Percentiles rank a stretch among this genome's conserved stretches.
These are phyloP conservation scores for Drosophila eohydei DNA, from an alignment of 2,888 invertebrate genomes.

Conservation along the genomic window DNA sequence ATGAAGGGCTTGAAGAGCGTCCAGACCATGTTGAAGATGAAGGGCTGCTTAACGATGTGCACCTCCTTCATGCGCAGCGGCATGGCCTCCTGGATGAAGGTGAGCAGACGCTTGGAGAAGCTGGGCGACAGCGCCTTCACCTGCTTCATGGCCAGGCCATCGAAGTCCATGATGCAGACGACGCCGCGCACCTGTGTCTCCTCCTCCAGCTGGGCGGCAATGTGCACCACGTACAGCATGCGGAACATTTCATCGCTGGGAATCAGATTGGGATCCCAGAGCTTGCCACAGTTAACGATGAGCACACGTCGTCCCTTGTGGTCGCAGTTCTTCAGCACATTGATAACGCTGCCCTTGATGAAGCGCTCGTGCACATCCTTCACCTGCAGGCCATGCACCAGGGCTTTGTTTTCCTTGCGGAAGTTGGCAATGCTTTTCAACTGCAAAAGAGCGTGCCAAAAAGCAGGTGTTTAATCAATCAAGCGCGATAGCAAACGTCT, in stretches of 20 bases:
- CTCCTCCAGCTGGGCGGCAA: constrained; percentile 91
- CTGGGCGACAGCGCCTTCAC: constrained; percentile 88
- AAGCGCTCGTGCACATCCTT: constrained; percentile 89
- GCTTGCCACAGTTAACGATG: constrained; percentile 89
- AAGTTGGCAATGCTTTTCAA: constrained; percentile 92
- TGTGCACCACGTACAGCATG: constrained; percentile 91
- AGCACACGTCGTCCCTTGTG: constrained; percentile 91
- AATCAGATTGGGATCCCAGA: constrained; percentile 91
- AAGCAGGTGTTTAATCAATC: constrained; percentile 15
- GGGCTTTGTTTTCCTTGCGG: constrained; percentile 88
- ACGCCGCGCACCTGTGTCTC: constrained; percentile 92
- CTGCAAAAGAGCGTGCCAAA: constrained; percentile 82
- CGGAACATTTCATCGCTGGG: constrained; percentile 91
- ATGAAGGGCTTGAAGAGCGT: constrained; percentile 93
- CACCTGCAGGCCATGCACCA: constrained; percentile 89
- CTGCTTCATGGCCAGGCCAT: constrained; percentile 91
- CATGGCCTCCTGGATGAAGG: constrained; percentile 95
- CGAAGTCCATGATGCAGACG: constrained; percentile 93
- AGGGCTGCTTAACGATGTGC: constrained; percentile 94
- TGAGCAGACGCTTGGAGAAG: constrained; percentile 91
- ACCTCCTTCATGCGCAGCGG: constrained; percentile 93
- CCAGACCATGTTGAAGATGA: constrained; percentile 94
- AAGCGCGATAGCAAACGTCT: constrained; percentile 10
- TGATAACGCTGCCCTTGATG: constrained; percentile 90
- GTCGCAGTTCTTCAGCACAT: constrained; percentile 91